Conservation (phyloP, 1,140 invertebrate species). For the Coptotermes formosanus region DNA sequence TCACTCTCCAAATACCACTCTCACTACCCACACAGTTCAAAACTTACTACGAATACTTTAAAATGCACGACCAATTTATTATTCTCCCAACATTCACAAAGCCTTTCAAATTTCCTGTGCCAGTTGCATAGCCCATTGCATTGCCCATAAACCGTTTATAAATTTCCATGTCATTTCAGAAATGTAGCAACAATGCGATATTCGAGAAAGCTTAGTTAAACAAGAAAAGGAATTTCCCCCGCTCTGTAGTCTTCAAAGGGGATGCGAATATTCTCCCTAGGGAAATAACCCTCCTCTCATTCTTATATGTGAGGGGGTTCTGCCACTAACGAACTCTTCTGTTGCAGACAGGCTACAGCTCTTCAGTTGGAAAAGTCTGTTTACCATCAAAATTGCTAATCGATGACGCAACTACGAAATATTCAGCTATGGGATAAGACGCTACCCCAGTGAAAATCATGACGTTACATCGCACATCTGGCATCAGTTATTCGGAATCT, state of each 20-base stretch:
- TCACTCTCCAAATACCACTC: too few species aligned
- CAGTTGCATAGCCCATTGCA: background rate
- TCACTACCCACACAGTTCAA: background rate
- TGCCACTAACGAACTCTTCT: background rate
- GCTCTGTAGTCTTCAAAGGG: background rate
- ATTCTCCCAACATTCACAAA: background rate
- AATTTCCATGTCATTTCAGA: slow-evolving; percentile 19
- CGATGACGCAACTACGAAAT: background rate
- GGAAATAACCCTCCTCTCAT: slow-evolving; percentile 15
- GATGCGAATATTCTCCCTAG: background rate
- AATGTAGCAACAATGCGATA: background rate
- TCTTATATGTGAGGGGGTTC: background rate
- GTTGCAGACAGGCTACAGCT: background rate
- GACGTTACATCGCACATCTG: background rate
- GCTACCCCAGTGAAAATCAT: background rate
- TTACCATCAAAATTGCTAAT: background rate
- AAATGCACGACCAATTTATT: background rate
- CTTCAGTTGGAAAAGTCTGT: background rate
- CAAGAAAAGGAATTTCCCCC: background rate
- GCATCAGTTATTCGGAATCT: background rate
- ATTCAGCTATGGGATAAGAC: background rate
- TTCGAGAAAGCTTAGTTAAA: slow-evolving; percentile 1
- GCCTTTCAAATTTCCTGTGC: background rate
- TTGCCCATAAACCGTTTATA: background rate
- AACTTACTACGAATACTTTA: background rate